phyloP scores from a whole-genome alignment of 2,113 vertebrate species.

The Ifrita kowaldi region DNA sequence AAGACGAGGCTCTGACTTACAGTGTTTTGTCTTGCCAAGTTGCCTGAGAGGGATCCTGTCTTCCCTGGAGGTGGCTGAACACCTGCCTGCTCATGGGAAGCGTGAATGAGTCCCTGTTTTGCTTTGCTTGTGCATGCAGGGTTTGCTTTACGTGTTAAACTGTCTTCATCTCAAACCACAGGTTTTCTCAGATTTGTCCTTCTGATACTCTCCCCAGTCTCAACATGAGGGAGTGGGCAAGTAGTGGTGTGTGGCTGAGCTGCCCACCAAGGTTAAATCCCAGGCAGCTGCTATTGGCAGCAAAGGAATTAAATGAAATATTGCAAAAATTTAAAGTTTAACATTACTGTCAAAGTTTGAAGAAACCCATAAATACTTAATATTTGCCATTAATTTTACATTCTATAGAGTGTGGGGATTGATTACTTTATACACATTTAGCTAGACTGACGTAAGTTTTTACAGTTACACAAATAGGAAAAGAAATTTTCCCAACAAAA shows the following conservation, averaged over 20 bases:
- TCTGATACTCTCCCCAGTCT: not conserved
- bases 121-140: not conserved
- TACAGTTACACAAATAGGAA: not conserved
- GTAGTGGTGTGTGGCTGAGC: not conserved
- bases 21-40: too few species aligned
- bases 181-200: not conserved
- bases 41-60: not conserved
- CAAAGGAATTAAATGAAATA: not conserved
- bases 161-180: not conserved
- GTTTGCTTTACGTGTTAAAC: accelerated
- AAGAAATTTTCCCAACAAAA: not conserved
- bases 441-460: not conserved
- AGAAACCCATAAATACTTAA: not conserved
- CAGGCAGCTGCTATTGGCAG: not conserved
- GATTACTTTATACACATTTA: not conserved
- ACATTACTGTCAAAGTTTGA: not conserved
- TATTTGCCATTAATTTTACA: not conserved
- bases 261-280: not conserved
- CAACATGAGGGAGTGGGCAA: accelerated
- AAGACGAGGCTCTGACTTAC: not conserved
- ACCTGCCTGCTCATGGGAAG: not conserved
- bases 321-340: not conserved
- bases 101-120: not conserved
- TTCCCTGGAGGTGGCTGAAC: not conserved
- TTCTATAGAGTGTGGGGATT: not conserved